Evolutionary conservation across 1,140 invertebrate species (phyloP), one percentile per base, ranked within the genome.

Genomic region (Drosophila setifemur): DNA sequence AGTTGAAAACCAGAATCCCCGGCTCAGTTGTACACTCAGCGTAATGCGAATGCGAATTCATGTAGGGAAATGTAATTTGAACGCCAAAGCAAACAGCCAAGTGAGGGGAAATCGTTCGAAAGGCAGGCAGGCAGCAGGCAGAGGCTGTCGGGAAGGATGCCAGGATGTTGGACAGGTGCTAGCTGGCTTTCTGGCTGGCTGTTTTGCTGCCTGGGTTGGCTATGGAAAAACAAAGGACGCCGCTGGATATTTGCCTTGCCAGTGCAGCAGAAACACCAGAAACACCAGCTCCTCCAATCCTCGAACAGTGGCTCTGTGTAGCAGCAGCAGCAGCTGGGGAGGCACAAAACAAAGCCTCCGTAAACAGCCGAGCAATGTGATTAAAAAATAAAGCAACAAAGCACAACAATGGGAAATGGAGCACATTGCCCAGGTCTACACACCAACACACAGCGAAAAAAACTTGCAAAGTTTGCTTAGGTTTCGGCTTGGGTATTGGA

Each of bases 31-130:
- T 57, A 58, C 48, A 71, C 58, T 76, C 72, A 52, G 78, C 78
- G 73, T 64, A 73, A 70, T 83, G 61, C 31, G 69, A 73, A 70
- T 83, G 61, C 31, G 69, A 58, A 60, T 78, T 49, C 69, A 70
- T 78, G 79, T 58, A 57, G 74, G 71, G 43, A 85, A 86, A 86
- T 86, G 81, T 76, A 85, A 85, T 85, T 86, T 85, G 75, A 86
- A 68, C 60, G 78, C 44, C 52, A 75, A 72, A 86, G 64, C 71
- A 86, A 85, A 83, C 79, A 83, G 71, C 44, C 35, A 21, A 28
- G 39, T 42, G 39, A 43, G 54, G 11, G 21, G 26, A n/a, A n/a
- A n/a, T 26, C 28, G 44, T 0, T 12, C 14, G 12, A 11, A 9
- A 11, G 31, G n/a, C 11, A 11, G 39, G 18, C 8, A 2, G 21